Evolutionary conservation across 2,113 vertebrate genomes (phyloP), one percentile per base, ranked within the genome.

Genomic region (Gymnocephalus cernua): DNA sequence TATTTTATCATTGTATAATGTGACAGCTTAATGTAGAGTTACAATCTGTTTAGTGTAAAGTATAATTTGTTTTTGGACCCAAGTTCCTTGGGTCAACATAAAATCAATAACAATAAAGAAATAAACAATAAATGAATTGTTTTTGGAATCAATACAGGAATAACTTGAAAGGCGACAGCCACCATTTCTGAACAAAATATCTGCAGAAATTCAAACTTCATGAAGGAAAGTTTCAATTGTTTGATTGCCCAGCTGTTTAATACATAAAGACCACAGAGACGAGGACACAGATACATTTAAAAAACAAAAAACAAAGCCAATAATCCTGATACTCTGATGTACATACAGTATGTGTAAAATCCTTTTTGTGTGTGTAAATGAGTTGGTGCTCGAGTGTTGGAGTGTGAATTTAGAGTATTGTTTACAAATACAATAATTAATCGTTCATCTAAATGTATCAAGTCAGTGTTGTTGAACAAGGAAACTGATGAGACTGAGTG

Each of bases 391-490:
- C 25, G 10, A 41, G 41, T 76, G 38, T 75, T 19, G 48, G 19
- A 44, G 16, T 18, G 63, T 61, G 62, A 62, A 41, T 61, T 51
- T 44, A 25, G 21, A 74, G 0, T 48, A 27, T 29, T 58, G 23
- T 51, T 50, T 1, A 62, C 79, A 41, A 83, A 48, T 54, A 66
- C 58, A 83, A 48, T 59, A 44, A 79, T 67, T 21, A 63, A 58
- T 74, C 64, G 27, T 32, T 73, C 27, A 59, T 74, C 59, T 35
- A 45, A 64, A 74, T 61, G 61, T 13, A 76, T 61, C 32, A 58
- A 75, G 32, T 27, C 44, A 69, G 45, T 78, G 29, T 75, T 68
- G 82, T 51, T 48, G 25, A 71, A 86, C 48, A 72, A 29, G 56
- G 16, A 64, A 68, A 79, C 10, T 59, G 19, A 58, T 56, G 51